Percentiles rank a stretch among this genome's conserved stretches.
phyloP scores from a whole-genome alignment of 1,140 invertebrate species.

The Hestina assimilis region DNA sequence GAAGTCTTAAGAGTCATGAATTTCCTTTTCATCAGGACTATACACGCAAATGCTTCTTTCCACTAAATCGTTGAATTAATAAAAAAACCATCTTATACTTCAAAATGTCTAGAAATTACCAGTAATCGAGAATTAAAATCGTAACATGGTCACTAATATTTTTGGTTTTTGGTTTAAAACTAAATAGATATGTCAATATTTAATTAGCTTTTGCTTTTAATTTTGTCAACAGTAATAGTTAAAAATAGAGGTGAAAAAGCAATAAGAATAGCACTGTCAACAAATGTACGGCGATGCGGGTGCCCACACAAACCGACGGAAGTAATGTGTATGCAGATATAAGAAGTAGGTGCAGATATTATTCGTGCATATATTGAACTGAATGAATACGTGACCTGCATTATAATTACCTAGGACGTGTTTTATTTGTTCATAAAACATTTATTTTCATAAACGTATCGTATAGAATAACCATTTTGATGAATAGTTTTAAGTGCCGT shows the following conservation, averaged over 20 bases:
- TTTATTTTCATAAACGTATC: not conserved
- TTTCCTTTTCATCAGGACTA: too few relatives aligned
- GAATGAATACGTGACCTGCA: slow-evolving; percentile 49
- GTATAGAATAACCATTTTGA: not conserved
- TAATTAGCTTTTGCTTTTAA: too few relatives aligned
- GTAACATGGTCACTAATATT: too few relatives aligned
- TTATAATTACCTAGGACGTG: slow-evolving; percentile 14
- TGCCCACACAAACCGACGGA: slow-evolving; percentile 59
- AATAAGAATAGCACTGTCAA: slow-evolving; percentile 32
- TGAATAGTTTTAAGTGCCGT: not conserved
- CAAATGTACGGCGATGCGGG: slow-evolving; percentile 57
- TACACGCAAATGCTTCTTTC: too few relatives aligned
- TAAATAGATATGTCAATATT: too few relatives aligned
- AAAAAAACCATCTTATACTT: too few relatives aligned
- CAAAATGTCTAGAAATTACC: too few relatives aligned
- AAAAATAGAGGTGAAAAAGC: slow-evolving; percentile 15
- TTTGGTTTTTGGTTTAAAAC: too few relatives aligned
- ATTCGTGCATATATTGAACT: slow-evolving; percentile 45
- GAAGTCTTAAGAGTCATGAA: too few relatives aligned
- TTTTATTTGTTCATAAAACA: not conserved
- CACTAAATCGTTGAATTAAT: too few relatives aligned
- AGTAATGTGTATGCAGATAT: slow-evolving; percentile 60
- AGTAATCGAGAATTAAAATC: too few relatives aligned
- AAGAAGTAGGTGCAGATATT: slow-evolving; percentile 41
- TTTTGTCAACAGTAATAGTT: not conserved